Evolutionary conservation across 2,888 invertebrate genomes (phyloP).

Genomic region (Suillia variegata): DNA sequence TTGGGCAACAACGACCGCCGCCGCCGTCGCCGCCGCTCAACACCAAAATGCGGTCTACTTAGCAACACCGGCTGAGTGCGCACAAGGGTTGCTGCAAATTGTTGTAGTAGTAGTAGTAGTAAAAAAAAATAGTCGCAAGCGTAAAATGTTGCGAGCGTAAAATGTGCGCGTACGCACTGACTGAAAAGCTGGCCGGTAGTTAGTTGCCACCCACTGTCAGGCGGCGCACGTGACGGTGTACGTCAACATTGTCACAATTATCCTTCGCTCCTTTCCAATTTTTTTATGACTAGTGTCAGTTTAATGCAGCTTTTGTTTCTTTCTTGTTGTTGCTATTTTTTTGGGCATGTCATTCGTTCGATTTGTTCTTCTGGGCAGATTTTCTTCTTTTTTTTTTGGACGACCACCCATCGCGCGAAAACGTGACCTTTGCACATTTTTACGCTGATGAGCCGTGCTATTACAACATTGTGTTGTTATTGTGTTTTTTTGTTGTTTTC

Average conservation of each 20-base stretch:
- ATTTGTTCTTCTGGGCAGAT: background rate
- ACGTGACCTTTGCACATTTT: conserved; percentile 46
- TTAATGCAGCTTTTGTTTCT: background rate
- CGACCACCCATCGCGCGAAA: conserved; percentile 51
- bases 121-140: background rate
- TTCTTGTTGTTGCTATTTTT: background rate
- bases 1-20: too few relatives aligned
- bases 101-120: too few relatives aligned
- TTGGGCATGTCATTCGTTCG: too few relatives aligned
- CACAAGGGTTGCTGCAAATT: background rate
- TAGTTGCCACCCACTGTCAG: background rate
- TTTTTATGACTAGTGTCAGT: background rate
- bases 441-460: conserved; percentile 1
- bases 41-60: background rate
- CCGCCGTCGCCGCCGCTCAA: background rate
- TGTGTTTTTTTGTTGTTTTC: background rate
- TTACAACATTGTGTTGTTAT: too few relatives aligned
- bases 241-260: background rate
- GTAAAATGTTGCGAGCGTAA: background rate
- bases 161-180: background rate
- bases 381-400: too few relatives aligned
- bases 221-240: background rate
- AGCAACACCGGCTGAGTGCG: background rate
- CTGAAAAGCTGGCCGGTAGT: background rate
- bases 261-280: too few relatives aligned